phyloP scores from a whole-genome alignment of 2,797 vertebrate genomes.

The Enteromius trimaculatus region DNA sequence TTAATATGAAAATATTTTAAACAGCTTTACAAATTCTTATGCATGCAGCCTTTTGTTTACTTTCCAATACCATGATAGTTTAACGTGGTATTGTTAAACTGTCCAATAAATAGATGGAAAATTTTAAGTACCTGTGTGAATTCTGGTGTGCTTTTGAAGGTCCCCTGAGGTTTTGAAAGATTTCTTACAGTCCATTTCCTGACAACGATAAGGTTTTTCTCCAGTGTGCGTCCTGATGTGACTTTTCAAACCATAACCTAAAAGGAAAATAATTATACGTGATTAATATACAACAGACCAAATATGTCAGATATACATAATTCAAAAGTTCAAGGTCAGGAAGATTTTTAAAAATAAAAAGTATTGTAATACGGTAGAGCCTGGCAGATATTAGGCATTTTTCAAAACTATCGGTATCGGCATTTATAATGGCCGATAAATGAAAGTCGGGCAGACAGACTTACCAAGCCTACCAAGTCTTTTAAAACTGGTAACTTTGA shows the following conservation, averaged over 20 bases:
- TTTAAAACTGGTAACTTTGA: no score
- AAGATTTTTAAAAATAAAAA: neutral
- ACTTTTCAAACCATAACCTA: slow-evolving; percentile 96
- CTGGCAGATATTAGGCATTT: no score
- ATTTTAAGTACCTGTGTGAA: slow-evolving; percentile 89
- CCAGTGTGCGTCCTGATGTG: slow-evolving; percentile 97
- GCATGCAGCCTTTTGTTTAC: neutral
- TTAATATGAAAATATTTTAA: neutral
- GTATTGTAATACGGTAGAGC: neutral
- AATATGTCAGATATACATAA: neutral
- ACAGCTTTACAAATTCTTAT: neutral
- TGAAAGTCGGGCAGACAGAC: no score
- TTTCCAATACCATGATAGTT: neutral
- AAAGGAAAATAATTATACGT: slow-evolving; percentile 30
- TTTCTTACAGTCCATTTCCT: slow-evolving; percentile 93
- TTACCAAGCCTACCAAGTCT: no score
- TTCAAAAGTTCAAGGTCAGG: neutral
- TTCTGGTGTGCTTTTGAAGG: slow-evolving; percentile 95
- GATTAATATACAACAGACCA: neutral
- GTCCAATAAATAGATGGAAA: neutral
- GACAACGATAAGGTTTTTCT: slow-evolving; percentile 96
- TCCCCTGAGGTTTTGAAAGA: slow-evolving; percentile 98
- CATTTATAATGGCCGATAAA: no score
- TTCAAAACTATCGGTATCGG: no score
- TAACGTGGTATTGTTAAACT: neutral